Evolutionary conservation across 2,888 invertebrate species (phyloP).

Genomic region (Podabrus alpinus): DNA sequence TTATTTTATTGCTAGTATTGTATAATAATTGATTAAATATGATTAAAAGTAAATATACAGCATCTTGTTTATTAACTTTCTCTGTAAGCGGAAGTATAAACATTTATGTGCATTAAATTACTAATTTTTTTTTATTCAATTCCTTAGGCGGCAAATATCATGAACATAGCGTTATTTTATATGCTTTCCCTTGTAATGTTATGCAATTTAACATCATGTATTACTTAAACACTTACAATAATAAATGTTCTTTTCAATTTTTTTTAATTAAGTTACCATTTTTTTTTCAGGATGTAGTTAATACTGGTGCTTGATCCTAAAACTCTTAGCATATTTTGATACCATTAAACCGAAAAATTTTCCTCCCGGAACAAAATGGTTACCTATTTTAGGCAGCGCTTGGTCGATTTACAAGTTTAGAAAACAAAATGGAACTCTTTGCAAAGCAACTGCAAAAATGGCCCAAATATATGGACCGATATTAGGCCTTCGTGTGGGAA

Average conservation of each 20-base stretch:
- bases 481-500: conserved; percentile 77
- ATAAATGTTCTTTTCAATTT: background rate
- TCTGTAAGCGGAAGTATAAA: background rate
- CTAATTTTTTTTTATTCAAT: background rate
- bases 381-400: conserved; percentile 78
- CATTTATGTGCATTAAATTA: too few relatives aligned
- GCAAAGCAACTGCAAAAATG: conserved; percentile 68
- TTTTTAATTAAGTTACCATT: background rate
- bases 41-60: background rate
- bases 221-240: background rate
- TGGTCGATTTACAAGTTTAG: conserved; percentile 66
- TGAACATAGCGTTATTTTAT: background rate
- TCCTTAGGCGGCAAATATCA: background rate
- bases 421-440: conserved; percentile 69
- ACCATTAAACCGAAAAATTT: conserved; percentile 75
- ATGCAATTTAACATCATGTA: background rate
- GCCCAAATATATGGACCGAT: conserved; percentile 65
- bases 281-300: conserved; percentile 50
- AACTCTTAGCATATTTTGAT: conserved; percentile 67
- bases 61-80: background rate
- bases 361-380: conserved; percentile 83
- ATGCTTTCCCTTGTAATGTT: background rate
- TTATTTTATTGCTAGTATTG: background rate
- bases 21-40: background rate
- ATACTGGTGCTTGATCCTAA: conserved; percentile 61